Conservation (phyloP, 2,113 vertebrate species). For the Glaucidium brasilianum region DNA sequence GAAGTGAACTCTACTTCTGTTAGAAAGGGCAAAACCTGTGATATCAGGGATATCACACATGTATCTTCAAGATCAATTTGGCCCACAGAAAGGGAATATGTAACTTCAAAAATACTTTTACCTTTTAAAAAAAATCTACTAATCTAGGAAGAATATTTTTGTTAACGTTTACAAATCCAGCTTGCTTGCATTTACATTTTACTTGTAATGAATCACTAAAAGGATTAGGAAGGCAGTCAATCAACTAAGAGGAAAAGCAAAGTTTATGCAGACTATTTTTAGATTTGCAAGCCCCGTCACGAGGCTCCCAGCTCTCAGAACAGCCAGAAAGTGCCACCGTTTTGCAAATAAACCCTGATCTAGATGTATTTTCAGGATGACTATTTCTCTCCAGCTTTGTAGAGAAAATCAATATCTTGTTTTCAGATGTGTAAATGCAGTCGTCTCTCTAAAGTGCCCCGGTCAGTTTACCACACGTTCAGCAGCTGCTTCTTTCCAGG, state of each 20-base stretch:
- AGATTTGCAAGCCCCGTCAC: not conserved
- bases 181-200: constrained; percentile 8
- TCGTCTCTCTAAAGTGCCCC: constrained; percentile 77
- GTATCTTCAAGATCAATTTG: not conserved
- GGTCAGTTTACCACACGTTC: constrained; percentile 84
- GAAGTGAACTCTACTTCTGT: not conserved
- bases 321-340: not conserved
- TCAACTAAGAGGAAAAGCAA: not conserved
- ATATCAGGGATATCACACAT: not conserved
- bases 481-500: constrained; percentile 98
- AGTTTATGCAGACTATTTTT: constrained; percentile 28
- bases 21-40: not conserved
- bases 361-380: constrained; percentile 57
- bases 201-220: constrained; percentile 5
- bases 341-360: not conserved
- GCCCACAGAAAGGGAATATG: not conserved
- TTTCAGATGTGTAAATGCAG: constrained; percentile 82
- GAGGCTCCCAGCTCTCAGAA: not conserved
- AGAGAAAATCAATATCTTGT: constrained; percentile 81
- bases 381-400: constrained; percentile 63
- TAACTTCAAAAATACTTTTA: not conserved
- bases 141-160: not conserved
- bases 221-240: constrained; percentile 25
- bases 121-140: not conserved
- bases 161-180: not conserved